Percentiles rank a stretch among this genome's conserved stretches.
phyloP scores from a whole-genome alignment of 2,888 invertebrate genomes.

The Nebria salina region DNA sequence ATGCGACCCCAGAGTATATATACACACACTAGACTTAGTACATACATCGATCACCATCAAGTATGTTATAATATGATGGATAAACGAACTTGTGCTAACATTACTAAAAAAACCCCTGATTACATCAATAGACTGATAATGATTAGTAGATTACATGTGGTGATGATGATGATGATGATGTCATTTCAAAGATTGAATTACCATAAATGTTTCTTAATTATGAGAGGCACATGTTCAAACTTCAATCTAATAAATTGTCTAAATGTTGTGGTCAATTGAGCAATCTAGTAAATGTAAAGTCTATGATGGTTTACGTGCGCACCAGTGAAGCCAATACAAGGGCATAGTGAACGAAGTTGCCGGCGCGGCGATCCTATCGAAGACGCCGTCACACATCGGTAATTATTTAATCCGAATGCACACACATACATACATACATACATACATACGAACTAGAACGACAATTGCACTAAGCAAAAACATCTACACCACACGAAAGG shows the following conservation, averaged over 20 bases:
- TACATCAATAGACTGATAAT: not conserved
- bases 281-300: not conserved
- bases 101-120: not conserved
- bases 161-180: too few relatives aligned
- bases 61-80: not conserved
- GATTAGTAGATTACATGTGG: too few relatives aligned
- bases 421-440: conserved; percentile 22
- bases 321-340: conserved; percentile 21
- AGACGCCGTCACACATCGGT: conserved; percentile 51
- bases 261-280: not conserved
- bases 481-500: not conserved
- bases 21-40: conserved; percentile 1
- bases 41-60: not conserved
- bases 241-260: too few relatives aligned
- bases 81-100: not conserved
- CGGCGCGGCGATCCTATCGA: conserved; percentile 33
- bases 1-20: conserved; percentile 35
- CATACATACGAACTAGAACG: not conserved
- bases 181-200: too few relatives aligned
- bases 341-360: conserved; percentile 20
- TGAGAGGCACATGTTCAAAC: too few relatives aligned
- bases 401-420: conserved; percentile 51
- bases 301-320: not conserved
- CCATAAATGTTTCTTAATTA: too few relatives aligned
- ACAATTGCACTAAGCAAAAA: not conserved